Base-by-base conservation (phyloP, 2,797 vertebrate genomes). In the Rhinogobio ventralis region DNA sequence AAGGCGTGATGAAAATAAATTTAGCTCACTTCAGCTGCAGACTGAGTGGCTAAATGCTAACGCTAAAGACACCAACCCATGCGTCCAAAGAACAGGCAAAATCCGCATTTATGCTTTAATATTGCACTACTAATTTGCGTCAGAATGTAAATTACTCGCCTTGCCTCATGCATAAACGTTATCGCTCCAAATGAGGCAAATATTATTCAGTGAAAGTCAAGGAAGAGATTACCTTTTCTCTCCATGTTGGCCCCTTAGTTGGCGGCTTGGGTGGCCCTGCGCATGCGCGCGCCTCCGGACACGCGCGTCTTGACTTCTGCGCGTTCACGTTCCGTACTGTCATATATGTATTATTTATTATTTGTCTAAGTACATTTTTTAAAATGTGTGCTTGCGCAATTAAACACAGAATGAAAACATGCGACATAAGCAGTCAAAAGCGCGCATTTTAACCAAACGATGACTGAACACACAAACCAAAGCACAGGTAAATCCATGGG, bases 211-310 rank as follows among this genome's bases (percentile, higher is more conserved):
- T 51, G 36, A 67, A 83, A 81, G 55, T 51, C 53, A 72, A 84
- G 88, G 87, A 83, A 76, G 79, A 87, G 88, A 90, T 94, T 95
- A 96, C 95, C 95, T 95, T 96, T 96, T 88, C 94, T 95, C 94
- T 96, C 95, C 95, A 96, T 96, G 93, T 93, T 90, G 91, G 92
- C 92, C 92, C 92, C 90, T 91, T 85, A 89, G 91, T 84, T 87
- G 90, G 93, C 90, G 91, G 91, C 91, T 94, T 82, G 67, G 89
- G 60, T 84, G 83, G 69, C 42, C 49, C 46, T 67, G 86, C 91
- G 89, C 91, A 91, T 88, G 91, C 89, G 89, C 88, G 85, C 86
- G 30, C n/a, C 67, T 33, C 15, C n/a, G 49, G 51, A 13, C 23
- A 28, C 75, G 79, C 62, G 60, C 83, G n/a, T 69, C 55, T 82